A percentile compares a stretch with the other conserved stretches of the same genome.
Evolutionary conservation across 2,888 invertebrate species (phyloP).

Genomic region (Hermaeophaga mercurialis): DNA sequence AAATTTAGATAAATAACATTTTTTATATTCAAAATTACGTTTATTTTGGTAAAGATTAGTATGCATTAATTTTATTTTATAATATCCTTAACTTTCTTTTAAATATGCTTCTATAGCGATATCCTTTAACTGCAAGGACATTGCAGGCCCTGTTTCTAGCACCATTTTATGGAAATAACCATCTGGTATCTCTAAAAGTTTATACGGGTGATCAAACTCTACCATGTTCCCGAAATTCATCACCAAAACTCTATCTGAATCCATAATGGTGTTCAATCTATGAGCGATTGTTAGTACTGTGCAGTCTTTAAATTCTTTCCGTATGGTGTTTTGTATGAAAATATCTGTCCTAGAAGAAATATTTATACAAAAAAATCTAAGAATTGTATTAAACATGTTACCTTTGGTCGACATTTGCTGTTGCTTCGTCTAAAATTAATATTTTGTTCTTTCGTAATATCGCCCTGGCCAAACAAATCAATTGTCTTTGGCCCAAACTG

Average conservation of each 20-base stretch:
- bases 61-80: no score
- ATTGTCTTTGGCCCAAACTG: constrained; percentile 86
- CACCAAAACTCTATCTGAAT: constrained; percentile 72
- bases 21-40: no score
- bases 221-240: constrained; percentile 77
- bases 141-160: constrained; percentile 58
- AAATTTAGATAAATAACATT: no score
- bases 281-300: constrained; percentile 92
- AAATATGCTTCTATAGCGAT: constrained; percentile 8
- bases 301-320: constrained; percentile 78
- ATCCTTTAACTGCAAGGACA: constrained; percentile 12
- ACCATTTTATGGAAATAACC: constrained; percentile 70
- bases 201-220: constrained; percentile 79
- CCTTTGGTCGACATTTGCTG: constrained; percentile 88
- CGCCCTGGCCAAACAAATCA: constrained; percentile 85
- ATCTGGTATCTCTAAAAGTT: constrained; percentile 64
- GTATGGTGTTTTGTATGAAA: constrained; percentile 82
- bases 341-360: constrained; percentile 66
- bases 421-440: constrained; percentile 87
- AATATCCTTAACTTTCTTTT: no score
- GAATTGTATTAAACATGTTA: constrained; percentile 48
- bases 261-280: constrained; percentile 85
- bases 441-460: constrained; percentile 79
- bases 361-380: not conserved
- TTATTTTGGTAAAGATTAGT: no score